These are phyloP conservation scores for Pseudochaenichthys georgianus DNA, from an alignment of 2,797 vertebrate species.

Conservation along the genomic window DNA sequence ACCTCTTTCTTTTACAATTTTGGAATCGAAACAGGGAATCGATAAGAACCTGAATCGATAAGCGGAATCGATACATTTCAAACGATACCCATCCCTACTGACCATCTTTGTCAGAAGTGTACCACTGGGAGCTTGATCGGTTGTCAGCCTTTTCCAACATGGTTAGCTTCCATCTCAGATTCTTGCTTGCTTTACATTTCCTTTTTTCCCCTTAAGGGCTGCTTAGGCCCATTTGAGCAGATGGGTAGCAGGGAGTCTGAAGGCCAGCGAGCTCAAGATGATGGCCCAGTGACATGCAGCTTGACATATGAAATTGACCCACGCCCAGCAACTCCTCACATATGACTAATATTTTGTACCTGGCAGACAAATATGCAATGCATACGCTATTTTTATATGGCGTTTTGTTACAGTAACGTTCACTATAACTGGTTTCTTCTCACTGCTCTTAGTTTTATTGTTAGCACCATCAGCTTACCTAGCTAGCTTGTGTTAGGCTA, in stretches of 20 bases:
- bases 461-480: slow-evolving; percentile 6
- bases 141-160: slow-evolving; percentile 20
- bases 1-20: no score
- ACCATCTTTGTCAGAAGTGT: slow-evolving; percentile 2
- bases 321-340: neutral
- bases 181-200: slow-evolving; percentile 11
- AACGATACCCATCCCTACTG: no score
- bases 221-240: slow-evolving; percentile 37
- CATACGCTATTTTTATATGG: slow-evolving; percentile 5
- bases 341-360: slow-evolving; percentile 11
- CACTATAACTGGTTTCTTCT: neutral
- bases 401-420: neutral
- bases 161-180: slow-evolving; percentile 6
- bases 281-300: slow-evolving; percentile 53
- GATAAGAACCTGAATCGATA: no score
- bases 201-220: slow-evolving; percentile 13
- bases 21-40: no score
- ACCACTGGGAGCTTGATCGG: neutral
- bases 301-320: slow-evolving; percentile 31
- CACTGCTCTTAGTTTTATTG: neutral
- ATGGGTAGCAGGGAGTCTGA: slow-evolving; percentile 51
- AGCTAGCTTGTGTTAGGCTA: neutral
- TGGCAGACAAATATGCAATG: neutral
- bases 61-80: no score
- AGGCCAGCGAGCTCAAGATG: slow-evolving; percentile 41